These are phyloP conservation scores for Haliclona indistincta DNA, from an alignment of 37 sponge, comb jelly and placozoan species.

Conservation along the genomic window DNA sequence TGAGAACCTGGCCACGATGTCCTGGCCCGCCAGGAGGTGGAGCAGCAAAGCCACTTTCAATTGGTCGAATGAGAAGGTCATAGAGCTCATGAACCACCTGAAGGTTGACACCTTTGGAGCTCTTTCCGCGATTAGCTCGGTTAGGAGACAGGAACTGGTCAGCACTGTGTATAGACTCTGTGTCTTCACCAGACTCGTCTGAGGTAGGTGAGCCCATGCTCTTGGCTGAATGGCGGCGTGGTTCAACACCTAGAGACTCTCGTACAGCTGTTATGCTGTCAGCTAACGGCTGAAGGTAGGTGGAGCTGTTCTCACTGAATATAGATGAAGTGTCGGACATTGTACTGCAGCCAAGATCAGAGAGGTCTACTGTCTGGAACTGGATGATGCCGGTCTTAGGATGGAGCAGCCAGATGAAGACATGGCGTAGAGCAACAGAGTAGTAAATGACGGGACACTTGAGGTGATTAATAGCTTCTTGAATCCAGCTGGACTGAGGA, in stretches of 20 bases:
- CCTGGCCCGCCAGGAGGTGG: constrained; percentile 24
- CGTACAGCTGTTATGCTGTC: constrained; percentile 66
- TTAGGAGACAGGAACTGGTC: neutral
- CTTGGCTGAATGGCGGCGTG: constrained; percentile 35
- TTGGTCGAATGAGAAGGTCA: constrained; percentile 78
- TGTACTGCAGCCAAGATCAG: constrained; percentile 35
- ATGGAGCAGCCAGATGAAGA: constrained; percentile 87
- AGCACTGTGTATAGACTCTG: constrained; percentile 41
- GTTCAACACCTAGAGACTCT: constrained; percentile 74
- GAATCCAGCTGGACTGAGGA: constrained; percentile 59
- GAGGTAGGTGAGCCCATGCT: constrained; percentile 61
- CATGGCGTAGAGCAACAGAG: constrained; percentile 77
- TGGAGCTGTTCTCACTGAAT: constrained; percentile 65
- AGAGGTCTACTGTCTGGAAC: constrained; percentile 82
- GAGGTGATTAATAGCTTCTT: constrained; percentile 52
- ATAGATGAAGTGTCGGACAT: constrained; percentile 67
- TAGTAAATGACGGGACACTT: constrained; percentile 77
- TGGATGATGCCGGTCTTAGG: constrained; percentile 87
- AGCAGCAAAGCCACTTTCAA: constrained; percentile 79
- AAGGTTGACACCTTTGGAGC: constrained; percentile 48
- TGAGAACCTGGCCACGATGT: constrained; percentile 37
- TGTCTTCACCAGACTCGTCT: constrained; percentile 64
- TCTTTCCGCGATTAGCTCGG: neutral
- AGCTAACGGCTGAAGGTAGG: constrained; percentile 57
- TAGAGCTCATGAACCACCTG: constrained; percentile 84